Base-by-base conservation (phyloP, 2,888 invertebrate species). In the Corythucha ciliata region DNA sequence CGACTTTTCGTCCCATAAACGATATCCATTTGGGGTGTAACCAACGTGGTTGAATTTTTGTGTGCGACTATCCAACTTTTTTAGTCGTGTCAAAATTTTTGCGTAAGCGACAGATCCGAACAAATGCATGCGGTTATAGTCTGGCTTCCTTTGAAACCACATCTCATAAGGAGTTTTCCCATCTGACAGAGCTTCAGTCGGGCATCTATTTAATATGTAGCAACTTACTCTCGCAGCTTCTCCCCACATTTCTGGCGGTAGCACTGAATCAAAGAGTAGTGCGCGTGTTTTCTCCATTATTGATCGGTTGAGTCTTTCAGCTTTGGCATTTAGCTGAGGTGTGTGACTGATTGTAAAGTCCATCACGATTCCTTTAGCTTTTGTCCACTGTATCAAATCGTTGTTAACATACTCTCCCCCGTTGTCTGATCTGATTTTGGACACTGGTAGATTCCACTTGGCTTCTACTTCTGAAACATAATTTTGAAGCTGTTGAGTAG, bases 341-440 rank as follows among this genome's bases (percentile, higher is more conserved):
- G 45, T 33, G 33, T 45, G 45, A 7, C 33, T 32, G 45, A 45
- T 45, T 18, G 54, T 52, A 22, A 44, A 52, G 21, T 54, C 62
- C 40, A 60, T 58, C 20, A 55, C 39, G 22, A 63, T 61, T 46
- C 63, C 61, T 46, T 60, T 49, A 22, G 57, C 46, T 25, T 58
- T 45, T n/a, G 63, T 51, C 50, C 60, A 59, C 14, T 58, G 47
- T 47, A 55, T 33, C 16, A 62, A 46, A 25, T 57, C 55, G 45
- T 60, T 51, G 29, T 58, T 60, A 4, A 60, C 44, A 48, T 62
- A 64, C 56, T 65, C 64, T n/a, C 37, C 44, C 18, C 62, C 63
- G 34, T 61, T 62, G 54, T 64, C 64, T 7, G 60, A 59, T 25
- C 63, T 53, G 8, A 65, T 48, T 14, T 44, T 52, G 39, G 59